phyloP scores from a whole-genome alignment of 2,113 vertebrate species.

The Aldabrachelys gigantea region DNA sequence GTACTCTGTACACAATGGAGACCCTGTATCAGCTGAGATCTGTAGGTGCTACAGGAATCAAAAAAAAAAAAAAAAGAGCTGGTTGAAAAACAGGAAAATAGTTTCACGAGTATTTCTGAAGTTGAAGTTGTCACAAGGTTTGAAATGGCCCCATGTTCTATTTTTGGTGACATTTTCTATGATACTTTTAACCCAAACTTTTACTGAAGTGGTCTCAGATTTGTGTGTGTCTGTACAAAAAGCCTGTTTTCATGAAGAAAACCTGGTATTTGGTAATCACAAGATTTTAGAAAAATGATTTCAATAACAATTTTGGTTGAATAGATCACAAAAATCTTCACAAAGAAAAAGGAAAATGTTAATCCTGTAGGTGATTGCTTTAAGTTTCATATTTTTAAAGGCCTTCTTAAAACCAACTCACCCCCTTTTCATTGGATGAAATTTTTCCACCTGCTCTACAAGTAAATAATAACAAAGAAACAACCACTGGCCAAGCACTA shows the following conservation, averaged over 20 bases:
- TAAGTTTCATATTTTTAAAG: no score
- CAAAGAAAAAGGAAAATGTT: background rate
- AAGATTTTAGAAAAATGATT: background rate
- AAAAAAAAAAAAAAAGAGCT: background rate
- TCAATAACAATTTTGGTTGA: background rate
- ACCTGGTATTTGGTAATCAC: background rate
- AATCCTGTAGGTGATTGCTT: background rate
- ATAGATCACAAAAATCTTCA: background rate
- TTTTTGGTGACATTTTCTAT: background rate
- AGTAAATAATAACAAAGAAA: background rate
- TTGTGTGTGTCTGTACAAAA: background rate
- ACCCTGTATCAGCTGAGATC: background rate
- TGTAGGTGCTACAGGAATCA: background rate
- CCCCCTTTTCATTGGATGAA: no score
- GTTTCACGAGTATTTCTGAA: background rate
- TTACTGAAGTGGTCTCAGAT: background rate
- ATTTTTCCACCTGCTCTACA: background rate
- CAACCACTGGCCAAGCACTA: background rate
- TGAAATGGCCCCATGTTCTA: background rate
- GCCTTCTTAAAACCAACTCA: no score
- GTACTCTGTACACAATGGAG: background rate
- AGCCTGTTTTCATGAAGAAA: background rate
- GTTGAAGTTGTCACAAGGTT: background rate
- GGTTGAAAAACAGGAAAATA: background rate
- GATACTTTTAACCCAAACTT: background rate